Base-by-base conservation (phyloP, 1,140 invertebrate species). In the Dendroctonus valens region DNA sequence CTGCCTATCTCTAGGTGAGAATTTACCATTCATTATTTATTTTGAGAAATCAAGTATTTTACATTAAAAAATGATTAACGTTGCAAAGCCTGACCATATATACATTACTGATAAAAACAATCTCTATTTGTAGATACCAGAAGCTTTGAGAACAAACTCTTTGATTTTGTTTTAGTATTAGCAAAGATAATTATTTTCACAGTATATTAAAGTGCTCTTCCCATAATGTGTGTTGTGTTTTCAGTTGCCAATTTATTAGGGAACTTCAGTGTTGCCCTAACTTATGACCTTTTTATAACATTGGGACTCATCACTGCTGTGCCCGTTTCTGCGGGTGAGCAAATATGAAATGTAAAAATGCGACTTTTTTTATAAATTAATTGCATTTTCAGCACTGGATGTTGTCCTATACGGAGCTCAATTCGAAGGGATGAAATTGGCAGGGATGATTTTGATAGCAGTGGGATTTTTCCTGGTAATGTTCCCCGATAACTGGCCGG, bases 401-500 rank as follows among this genome's bases (percentile, higher is more conserved):
- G 87, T 92, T 60, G 86, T 92, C 53, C 81, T 94, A 68, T 94
- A 96, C 76, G 87, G 87, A 57, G 89, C 89, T 2, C 83, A 89
- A 69, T 97, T 97, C 79, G 87, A 91, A 73, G 94, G 93, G 12
- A 97, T 97, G 94, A 95, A 96, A 81, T 80, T 97, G 68, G 91
- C 93, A 26, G 94, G 94, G 58, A 91, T 96, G 73, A 90, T 96
- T 63, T 81, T 96, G 9, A 95, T 96, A 72, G 86, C 89, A 5
- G 90, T 94, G 58, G 93, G 93, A 55, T 96, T 96, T 81, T 92
- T 94, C 75, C 84, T 97, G 41, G 93, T 96, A 54, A 92, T 97
- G 86, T 92, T 97, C 72, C 95, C 94, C 3, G 91, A 94, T 77
- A 94, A 96, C 80, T 97, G 94, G 94, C 93, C 94, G 4, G 90